Evolutionary conservation across 1,140 invertebrate species (phyloP).

Genomic region (Tetramorium alpestre): DNA sequence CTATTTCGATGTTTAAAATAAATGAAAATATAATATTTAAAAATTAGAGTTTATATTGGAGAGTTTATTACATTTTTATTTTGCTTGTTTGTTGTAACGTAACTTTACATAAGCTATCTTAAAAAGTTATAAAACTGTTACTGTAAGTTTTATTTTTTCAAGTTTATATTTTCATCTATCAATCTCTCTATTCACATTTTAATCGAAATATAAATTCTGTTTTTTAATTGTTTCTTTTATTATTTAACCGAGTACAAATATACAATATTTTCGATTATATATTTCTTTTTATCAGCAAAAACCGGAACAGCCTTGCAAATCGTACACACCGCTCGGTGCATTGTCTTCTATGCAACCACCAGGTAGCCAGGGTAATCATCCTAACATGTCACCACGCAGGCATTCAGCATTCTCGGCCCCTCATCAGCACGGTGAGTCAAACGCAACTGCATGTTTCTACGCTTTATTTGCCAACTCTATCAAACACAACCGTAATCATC

Average conservation of each 20-base stretch:
- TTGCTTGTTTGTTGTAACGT: background rate
- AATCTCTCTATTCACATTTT: background rate
- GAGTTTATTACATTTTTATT: background rate
- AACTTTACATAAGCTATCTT: background rate
- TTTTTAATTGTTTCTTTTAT: background rate
- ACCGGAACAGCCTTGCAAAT: constrained; percentile 86
- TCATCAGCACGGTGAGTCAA: constrained; percentile 84
- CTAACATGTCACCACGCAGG: constrained; percentile 84
- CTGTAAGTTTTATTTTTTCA: background rate
- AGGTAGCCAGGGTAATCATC: constrained; percentile 86
- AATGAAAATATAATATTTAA: background rate
- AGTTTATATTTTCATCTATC: constrained; percentile 5
- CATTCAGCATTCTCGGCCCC: constrained; percentile 85
- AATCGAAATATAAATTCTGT: background rate
- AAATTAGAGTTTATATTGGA: background rate
- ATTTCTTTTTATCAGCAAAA: constrained; percentile 74
- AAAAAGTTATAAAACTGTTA: background rate
- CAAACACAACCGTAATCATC: background rate
- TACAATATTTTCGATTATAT: background rate
- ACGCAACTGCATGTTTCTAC: constrained; percentile 38
- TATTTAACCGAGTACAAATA: background rate
- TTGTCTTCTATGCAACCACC: constrained; percentile 95
- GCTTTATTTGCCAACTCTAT: constrained; percentile 25
- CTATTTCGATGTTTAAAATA: background rate
- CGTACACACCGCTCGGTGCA: constrained; percentile 93